Evolutionary conservation across 2,888 invertebrate genomes (phyloP), one percentile per base, ranked within the genome.

Genomic region (Bugula neritina): DNA sequence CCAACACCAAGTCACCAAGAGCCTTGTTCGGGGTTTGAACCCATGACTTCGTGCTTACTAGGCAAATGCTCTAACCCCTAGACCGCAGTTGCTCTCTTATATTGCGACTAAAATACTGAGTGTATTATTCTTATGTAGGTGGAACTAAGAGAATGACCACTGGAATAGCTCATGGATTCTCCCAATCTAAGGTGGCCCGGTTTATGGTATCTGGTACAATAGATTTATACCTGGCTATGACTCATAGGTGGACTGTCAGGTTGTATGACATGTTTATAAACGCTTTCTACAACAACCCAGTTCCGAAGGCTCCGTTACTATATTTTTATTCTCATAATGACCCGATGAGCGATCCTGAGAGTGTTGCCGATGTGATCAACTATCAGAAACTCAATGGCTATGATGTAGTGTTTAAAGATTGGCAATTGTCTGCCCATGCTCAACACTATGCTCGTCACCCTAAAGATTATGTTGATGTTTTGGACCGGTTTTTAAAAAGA

Each of bases 381-480:
- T 13, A 63, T 13, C 63, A 63, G n/a, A 3, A 63, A 31, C 13
- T 25, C 3, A 63, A 63, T 31, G 63, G 63, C 5, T 63, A 63
- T 34, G 34, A 27, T 17, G 63, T 63, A 5, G 21, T 13, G 27
- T 17, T 3, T 5, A 2, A 10, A 5, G 2, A 27, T 31, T 63
- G 63, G 63, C 5, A 63, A 27, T 21, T 31, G 31, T 63, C 63
- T 63, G 63, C 63, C 3, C 63, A 63, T 63, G 34, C 63, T 27
- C 63, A 63, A 31, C 63, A 63, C 31, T 25, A 25, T 3, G 10
- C n/a, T 13, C 31, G 13, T n/a, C 31, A 63, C 31, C 63, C 27
- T 31, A 27, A 63, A 31, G 63, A 63, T 13, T 63, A 63, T 31
- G 10, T 17, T 13, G 10, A 27, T 31, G 34, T 31, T 34, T 27